These are phyloP conservation scores for Apoda limacodes DNA, from an alignment of 2,888 invertebrate species.

Conservation along the genomic window DNA sequence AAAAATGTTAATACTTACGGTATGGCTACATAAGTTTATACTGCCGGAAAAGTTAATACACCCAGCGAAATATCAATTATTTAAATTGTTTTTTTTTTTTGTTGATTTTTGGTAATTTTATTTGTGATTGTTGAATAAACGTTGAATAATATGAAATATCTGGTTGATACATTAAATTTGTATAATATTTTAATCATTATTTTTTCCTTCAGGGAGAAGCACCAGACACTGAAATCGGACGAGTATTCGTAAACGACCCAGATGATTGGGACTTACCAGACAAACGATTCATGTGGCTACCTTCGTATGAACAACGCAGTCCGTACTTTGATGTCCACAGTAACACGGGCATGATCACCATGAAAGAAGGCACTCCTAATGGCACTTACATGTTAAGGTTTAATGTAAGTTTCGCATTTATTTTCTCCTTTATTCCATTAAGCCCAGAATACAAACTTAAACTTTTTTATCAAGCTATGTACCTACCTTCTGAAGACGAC, in stretches of 20 bases:
- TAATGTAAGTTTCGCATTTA: slow-evolving; percentile 58
- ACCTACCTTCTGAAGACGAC: too few species aligned
- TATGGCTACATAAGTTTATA: too few species aligned
- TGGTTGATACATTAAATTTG: not conserved
- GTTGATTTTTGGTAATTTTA: slow-evolving; percentile 2
- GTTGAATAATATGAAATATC: too few species aligned
- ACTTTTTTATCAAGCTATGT: too few species aligned
- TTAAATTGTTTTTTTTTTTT: too few species aligned
- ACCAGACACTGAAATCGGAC: slow-evolving; percentile 86
- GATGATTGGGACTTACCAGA: slow-evolving; percentile 98
- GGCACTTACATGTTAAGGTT: slow-evolving; percentile 83
- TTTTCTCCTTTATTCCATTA: too few species aligned
- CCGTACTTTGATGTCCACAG: slow-evolving; percentile 79
- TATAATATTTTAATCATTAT: not conserved
- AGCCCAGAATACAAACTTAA: too few species aligned
- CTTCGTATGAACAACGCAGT: slow-evolving; percentile 58
- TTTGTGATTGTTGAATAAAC: not conserved
- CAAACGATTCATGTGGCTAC: slow-evolving; percentile 85
- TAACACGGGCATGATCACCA: slow-evolving; percentile 88
- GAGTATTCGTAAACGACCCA: slow-evolving; percentile 92
- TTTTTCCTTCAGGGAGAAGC: slow-evolving; percentile 72
- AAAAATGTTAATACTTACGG: too few species aligned
- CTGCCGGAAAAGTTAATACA: too few species aligned
- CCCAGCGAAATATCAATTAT: too few species aligned
- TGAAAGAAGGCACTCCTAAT: slow-evolving; percentile 80